Percentiles rank a stretch among this genome's conserved stretches.
These are phyloP conservation scores for Penaeus indicus DNA, from an alignment of 1,140 invertebrate genomes.

Conservation along the genomic window DNA sequence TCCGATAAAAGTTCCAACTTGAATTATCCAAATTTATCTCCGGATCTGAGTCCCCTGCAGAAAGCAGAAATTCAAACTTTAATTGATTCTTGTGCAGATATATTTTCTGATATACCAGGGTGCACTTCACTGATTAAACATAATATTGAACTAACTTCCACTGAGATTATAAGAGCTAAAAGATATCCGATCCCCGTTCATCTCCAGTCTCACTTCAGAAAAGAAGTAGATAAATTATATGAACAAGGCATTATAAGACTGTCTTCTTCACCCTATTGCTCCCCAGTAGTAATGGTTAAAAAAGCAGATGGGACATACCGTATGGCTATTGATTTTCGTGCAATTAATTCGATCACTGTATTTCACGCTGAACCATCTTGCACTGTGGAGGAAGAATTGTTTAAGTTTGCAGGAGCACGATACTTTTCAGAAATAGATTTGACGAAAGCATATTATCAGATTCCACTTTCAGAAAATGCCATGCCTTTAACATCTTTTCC, in stretches of 20 bases:
- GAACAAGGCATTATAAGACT: not conserved
- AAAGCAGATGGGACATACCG: conserved; percentile 3
- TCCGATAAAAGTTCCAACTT: too few relatives aligned
- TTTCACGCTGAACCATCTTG: not conserved
- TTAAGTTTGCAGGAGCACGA: not conserved
- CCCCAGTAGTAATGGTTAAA: conserved; percentile 35
- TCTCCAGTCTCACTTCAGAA: too few relatives aligned
- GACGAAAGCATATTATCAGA: too few relatives aligned
- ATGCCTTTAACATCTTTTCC: conserved; percentile 22
- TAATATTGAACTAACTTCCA: too few relatives aligned
- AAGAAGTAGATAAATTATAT: too few relatives aligned
- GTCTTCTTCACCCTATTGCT: too few relatives aligned
- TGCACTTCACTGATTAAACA: not conserved
- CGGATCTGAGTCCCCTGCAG: not conserved
- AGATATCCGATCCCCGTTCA: too few relatives aligned
- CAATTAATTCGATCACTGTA: conserved; percentile 2
- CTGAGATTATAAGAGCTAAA: too few relatives aligned
- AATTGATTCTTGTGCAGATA: not conserved
- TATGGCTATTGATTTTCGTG: not conserved
- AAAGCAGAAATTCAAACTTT: not conserved
- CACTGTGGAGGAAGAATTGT: too few relatives aligned
- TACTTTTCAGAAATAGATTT: conserved; percentile 2
- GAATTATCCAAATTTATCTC: not conserved
- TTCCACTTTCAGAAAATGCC: too few relatives aligned
- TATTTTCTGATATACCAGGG: conserved; percentile 11